A percentile compares a stretch with the other conserved stretches of the same genome.
Evolutionary conservation across 1,140 invertebrate species (phyloP).

Genomic region (Drosophila auraria): DNA sequence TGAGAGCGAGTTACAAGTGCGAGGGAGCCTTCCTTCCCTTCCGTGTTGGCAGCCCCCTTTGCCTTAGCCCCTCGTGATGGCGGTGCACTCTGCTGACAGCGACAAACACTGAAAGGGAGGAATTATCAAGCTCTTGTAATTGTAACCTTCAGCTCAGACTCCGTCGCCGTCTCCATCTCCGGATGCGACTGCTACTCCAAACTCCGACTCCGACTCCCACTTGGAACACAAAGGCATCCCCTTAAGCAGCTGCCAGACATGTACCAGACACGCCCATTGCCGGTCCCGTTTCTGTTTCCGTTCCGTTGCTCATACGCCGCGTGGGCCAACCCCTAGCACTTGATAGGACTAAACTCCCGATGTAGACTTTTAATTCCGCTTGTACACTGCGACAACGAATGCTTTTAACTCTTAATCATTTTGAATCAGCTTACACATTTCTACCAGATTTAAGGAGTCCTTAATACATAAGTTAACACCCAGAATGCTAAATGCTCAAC

Average conservation of each 20-base stretch:
- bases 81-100: slow-evolving; percentile 70
- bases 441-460: not conserved
- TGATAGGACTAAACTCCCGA: slow-evolving; percentile 55
- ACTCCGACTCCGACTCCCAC: slow-evolving; percentile 25
- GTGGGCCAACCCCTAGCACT: slow-evolving; percentile 43
- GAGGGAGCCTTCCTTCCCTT: slow-evolving; percentile 13
- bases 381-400: slow-evolving; percentile 9
- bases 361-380: slow-evolving; percentile 54
- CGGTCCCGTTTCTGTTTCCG: slow-evolving; percentile 37
- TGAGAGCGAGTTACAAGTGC: slow-evolving; percentile 28
- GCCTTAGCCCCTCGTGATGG: slow-evolving; percentile 13
- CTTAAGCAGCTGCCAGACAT: slow-evolving; percentile 65
- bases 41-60: not conserved
- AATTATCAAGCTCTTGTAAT: slow-evolving; percentile 75
- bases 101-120: slow-evolving; percentile 63
- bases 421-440: too few species aligned
- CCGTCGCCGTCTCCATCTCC: not conserved
- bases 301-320: slow-evolving; percentile 59
- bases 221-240: slow-evolving; percentile 56
- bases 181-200: slow-evolving; percentile 13
- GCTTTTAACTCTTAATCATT: not conserved
- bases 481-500: too few species aligned
- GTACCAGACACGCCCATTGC: slow-evolving; percentile 63
- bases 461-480: too few species aligned
- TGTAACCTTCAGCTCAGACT: slow-evolving; percentile 63